Conservation (phyloP, 2,888 invertebrate genomes). For the Frankliniella fusca region DNA sequence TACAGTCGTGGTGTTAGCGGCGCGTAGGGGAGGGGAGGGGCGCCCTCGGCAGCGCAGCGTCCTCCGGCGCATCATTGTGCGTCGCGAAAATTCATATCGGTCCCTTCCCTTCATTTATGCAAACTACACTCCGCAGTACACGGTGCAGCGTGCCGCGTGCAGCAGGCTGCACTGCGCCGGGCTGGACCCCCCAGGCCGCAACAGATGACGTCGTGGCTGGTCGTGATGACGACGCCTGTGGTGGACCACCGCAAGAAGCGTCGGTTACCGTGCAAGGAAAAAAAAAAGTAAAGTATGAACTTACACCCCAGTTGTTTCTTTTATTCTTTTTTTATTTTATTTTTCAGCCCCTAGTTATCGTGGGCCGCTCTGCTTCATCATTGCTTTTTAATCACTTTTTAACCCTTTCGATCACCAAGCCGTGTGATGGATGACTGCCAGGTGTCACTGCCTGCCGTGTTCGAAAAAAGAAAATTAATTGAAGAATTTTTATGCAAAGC, state of each 20-base stretch:
- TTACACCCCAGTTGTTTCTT: no score
- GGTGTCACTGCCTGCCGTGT: background rate
- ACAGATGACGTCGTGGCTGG: no score
- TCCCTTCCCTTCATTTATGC: background rate
- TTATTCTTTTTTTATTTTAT: no score
- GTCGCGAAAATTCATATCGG: constrained; percentile 2
- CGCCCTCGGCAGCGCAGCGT: background rate
- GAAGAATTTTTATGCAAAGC: constrained; percentile 1
- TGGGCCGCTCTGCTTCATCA: no score
- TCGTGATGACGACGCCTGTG: no score
- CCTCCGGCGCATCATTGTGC: background rate
- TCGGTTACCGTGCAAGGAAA: no score
- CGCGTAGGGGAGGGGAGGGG: background rate
- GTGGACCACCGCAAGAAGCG: no score
- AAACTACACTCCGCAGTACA: background rate
- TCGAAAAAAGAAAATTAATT: background rate
- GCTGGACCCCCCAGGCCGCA: no score
- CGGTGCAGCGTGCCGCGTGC: no score
- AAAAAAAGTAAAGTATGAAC: no score
- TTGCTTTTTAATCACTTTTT: constrained; percentile 7
- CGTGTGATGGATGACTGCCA: background rate
- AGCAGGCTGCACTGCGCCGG: no score
- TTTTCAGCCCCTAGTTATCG: no score
- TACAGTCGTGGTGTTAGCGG: background rate
- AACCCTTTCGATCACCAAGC: background rate